Base-by-base conservation (phyloP, 2,888 invertebrate species). In the Thereva unica region DNA sequence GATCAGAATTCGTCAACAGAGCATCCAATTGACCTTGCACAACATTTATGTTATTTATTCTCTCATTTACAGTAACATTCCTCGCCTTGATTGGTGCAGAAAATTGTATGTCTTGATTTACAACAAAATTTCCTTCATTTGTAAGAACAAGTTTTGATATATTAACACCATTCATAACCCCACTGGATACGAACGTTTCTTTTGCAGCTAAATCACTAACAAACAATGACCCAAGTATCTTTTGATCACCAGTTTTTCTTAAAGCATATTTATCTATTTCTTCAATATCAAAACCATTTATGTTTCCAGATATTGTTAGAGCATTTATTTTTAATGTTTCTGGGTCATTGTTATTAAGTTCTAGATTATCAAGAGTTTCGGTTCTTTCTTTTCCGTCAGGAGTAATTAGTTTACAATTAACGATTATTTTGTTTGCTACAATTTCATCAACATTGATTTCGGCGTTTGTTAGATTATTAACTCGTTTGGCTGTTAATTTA, bases 41-140 rank as follows among this genome's bases (percentile, higher is more conserved):
- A 0, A 85, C 82, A 40, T 78, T 75, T 65, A 85, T 82, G 53
- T 82, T 78, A 74, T 85, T 84, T 34, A 85, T 74, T 44, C 79
- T 77, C 10, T 81, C 73, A 10, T 73, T 73, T n/a, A 84, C 78
- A 4, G 74, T 59, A 8, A 85, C 70, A 9, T 80, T 73, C 44
- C 82, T 78, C 0, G 80, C 77, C 38, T 74, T 71, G 9, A 84
- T 59, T 40, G 81, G 77, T 40, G 78, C 73, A 0, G 75, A 67
- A 71, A 85, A 85, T 69, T 78, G 75, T 23, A 84, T 72, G 69
- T 82, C 79, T 72, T 83, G 80, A 67, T 81, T 74, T 4, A 85
- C 76, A n/a, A 75, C 73, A 72, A 78, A 84, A 45, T 74, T 75
- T 9, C 80, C 82, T n/a, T 73, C 74, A 9, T 76, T 76, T 23